These are phyloP conservation scores for Cheilosia soror DNA, from an alignment of 2,888 invertebrate species.

Conservation along the genomic window DNA sequence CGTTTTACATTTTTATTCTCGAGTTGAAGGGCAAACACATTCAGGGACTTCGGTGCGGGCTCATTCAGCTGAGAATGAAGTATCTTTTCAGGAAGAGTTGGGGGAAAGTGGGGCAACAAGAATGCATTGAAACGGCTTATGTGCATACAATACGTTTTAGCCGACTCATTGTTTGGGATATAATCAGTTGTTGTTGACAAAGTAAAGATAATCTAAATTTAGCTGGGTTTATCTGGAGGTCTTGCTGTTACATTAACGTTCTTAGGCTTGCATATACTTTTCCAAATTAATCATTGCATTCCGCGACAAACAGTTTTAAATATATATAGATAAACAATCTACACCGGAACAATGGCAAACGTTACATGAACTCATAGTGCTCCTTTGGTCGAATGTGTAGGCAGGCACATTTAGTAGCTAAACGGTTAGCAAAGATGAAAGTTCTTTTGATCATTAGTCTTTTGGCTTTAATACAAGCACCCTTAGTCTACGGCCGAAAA, in stretches of 20 bases:
- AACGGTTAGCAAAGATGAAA: conserved; percentile 41
- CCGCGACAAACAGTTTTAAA: conserved; percentile 35
- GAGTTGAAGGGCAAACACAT: conserved; percentile 45
- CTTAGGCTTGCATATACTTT: neutral
- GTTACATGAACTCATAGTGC: neutral
- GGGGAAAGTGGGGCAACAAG: conserved; percentile 12
- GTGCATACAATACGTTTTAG: no score
- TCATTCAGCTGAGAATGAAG: no score
- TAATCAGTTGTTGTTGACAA: no score
- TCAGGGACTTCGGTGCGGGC: conserved; percentile 24
- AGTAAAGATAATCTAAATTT: no score
- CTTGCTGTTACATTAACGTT: neutral
- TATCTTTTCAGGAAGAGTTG: conserved; percentile 32
- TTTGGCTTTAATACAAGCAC: neutral
- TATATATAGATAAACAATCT: conserved; percentile 59
- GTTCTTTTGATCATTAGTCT: conserved; percentile 27
- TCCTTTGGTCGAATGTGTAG: neutral
- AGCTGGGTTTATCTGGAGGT: neutral
- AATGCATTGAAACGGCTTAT: neutral
- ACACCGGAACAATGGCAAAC: conserved; percentile 46
- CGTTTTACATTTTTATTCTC: neutral
- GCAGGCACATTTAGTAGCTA: conserved; percentile 31
- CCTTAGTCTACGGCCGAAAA: neutral
- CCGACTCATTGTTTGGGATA: no score
- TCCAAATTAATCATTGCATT: conserved; percentile 12